A percentile compares a stretch with the other conserved stretches of the same genome.
Conservation (phyloP, 2,113 vertebrate genomes). For the Elephas maximus region DNA sequence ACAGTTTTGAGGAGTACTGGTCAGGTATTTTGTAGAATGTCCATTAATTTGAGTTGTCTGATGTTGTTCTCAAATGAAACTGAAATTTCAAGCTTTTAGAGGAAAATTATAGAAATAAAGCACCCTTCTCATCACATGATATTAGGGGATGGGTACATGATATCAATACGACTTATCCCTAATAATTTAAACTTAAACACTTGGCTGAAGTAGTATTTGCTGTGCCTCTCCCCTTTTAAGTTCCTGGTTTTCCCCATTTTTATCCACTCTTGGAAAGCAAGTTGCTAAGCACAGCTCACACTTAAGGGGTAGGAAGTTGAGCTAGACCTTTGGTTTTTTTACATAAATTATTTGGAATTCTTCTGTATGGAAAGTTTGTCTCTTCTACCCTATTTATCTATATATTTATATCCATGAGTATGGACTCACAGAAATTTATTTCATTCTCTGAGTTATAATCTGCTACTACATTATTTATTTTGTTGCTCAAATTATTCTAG, state of each 20-base stretch:
- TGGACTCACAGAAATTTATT: background rate
- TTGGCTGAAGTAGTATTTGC: background rate
- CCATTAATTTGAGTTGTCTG: background rate
- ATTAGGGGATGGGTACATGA: background rate
- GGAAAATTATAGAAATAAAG: background rate
- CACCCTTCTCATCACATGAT: background rate
- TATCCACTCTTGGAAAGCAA: background rate
- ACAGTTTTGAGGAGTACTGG: background rate
- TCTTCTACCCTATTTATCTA: background rate
- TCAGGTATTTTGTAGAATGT: background rate
- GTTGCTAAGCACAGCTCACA: background rate
- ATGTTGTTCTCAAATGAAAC: background rate
- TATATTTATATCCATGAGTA: background rate
- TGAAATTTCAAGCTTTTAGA: background rate
- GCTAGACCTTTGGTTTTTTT: background rate
- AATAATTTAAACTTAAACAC: no score
- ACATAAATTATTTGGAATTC: background rate
- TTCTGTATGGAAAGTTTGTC: background rate
- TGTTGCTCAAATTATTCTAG: background rate
- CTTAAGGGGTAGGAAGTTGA: background rate
- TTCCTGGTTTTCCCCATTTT: background rate
- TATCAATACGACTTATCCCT: background rate
- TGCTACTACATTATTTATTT: background rate
- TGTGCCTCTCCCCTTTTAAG: background rate
- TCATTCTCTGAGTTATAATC: background rate